phyloP scores from a whole-genome alignment of 2,797 vertebrate genomes.

The Sebastes goodei region DNA sequence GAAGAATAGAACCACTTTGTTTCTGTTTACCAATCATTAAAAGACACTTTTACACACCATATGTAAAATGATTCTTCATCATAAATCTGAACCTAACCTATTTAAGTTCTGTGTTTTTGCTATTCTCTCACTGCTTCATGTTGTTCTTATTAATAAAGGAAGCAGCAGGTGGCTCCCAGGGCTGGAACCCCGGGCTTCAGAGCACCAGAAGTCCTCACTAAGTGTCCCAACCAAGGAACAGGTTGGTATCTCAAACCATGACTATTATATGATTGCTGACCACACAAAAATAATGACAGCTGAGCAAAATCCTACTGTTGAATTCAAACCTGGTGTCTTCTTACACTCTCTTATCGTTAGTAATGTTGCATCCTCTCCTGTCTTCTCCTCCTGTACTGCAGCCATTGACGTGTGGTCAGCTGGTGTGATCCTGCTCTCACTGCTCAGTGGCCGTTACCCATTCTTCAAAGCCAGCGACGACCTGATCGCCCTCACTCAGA shows the following conservation, averaged over 20 bases:
- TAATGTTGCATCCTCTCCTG: background rate
- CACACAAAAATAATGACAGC: background rate
- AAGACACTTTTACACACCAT: background rate
- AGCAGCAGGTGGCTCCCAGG: constrained; percentile 93
- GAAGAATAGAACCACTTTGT: too few relatives aligned
- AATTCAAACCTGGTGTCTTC: background rate
- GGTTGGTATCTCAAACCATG: constrained; percentile 75
- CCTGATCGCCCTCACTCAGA: constrained; percentile 94
- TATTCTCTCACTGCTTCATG: background rate
- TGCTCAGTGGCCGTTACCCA: constrained; percentile 95
- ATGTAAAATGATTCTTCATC: background rate
- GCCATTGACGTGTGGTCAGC: constrained; percentile 98
- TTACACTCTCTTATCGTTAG: background rate
- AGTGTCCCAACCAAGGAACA: constrained; percentile 94
- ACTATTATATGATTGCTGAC: background rate
- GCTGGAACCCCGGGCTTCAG: constrained; percentile 97
- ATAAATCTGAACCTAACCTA: background rate
- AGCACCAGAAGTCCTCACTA: constrained; percentile 95
- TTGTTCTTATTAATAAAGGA: constrained; percentile 72
- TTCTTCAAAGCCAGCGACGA: constrained; percentile 99
- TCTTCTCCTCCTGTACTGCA: constrained; percentile 65
- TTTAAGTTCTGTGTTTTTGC: background rate
- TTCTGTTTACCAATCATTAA: background rate
- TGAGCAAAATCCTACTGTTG: background rate
- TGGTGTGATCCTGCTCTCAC: constrained; percentile 94